Evolutionary conservation across 2,113 vertebrate species (phyloP).

Genomic region (Callionymus lyra): DNA sequence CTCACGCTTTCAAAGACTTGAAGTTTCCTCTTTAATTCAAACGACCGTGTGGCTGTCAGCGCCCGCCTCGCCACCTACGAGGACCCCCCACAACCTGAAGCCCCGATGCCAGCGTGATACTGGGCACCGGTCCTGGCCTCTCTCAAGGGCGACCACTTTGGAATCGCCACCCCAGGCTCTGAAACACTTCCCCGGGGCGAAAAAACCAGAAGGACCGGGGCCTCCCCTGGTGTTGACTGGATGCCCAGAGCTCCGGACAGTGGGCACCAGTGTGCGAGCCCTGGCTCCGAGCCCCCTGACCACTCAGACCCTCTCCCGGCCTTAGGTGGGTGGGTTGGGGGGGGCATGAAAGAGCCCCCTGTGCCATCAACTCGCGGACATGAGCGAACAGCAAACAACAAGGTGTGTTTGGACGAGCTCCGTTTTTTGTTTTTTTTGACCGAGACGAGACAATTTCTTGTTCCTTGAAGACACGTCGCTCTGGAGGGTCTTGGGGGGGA

Average conservation of each 20-base stretch:
- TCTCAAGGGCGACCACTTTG: slow-evolving; percentile 68
- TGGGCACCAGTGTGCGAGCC: slow-evolving; percentile 68
- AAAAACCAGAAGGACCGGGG: slow-evolving; percentile 63
- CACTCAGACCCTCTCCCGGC: slow-evolving; percentile 72
- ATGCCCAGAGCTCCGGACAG: slow-evolving; percentile 69
- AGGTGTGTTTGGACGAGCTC: slow-evolving; percentile 3
- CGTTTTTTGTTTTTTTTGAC: slow-evolving; percentile 24
- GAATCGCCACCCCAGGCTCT: slow-evolving; percentile 52
- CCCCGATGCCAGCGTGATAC: slow-evolving; percentile 19
- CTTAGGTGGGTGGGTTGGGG: too few relatives aligned
- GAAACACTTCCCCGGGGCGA: slow-evolving; percentile 68
- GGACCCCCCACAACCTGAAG: slow-evolving; percentile 32
- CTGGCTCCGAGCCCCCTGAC: slow-evolving; percentile 68
- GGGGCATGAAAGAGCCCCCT: slow-evolving; percentile 71
- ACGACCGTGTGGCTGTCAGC: slow-evolving; percentile 45
- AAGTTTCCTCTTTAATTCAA: too few relatives aligned
- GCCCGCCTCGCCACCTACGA: slow-evolving; percentile 49
- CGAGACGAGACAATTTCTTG: slow-evolving; percentile 14
- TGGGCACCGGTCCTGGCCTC: slow-evolving; percentile 49
- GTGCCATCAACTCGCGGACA: slow-evolving; percentile 47
- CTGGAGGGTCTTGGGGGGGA: slow-evolving; percentile 28
- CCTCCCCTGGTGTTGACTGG: slow-evolving; percentile 69
- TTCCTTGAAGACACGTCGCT: too few relatives aligned
- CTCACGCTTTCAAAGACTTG: too few relatives aligned
- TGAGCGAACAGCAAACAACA: background rate